A percentile compares a stretch with the other conserved stretches of the same genome.
phyloP scores from a whole-genome alignment of 2,888 invertebrate species.

The Adelognathus sp. region DNA sequence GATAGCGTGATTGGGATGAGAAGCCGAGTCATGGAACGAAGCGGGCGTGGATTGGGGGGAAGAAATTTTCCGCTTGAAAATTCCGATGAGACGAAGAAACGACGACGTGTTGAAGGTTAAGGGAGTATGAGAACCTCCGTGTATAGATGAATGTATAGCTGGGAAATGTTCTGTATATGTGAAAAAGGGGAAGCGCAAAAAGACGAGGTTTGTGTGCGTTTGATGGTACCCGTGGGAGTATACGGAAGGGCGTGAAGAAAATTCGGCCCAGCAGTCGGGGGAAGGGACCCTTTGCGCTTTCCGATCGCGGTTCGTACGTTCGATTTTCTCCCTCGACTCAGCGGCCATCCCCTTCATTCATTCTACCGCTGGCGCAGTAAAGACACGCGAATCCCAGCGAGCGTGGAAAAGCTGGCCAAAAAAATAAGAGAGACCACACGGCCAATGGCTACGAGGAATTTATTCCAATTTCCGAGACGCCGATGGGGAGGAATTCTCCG shows the following conservation, averaged over 20 bases:
- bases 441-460: slow-evolving; percentile 54
- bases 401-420: not conserved
- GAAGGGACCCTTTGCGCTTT: slow-evolving; percentile 54
- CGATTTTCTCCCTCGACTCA: slow-evolving; percentile 13
- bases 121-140: slow-evolving; percentile 3
- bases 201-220: slow-evolving; percentile 23
- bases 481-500: slow-evolving; percentile 10
- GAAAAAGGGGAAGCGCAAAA: slow-evolving; percentile 33
- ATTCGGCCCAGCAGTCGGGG: slow-evolving; percentile 36
- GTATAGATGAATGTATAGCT: slow-evolving; percentile 10
- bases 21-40: slow-evolving; percentile 14
- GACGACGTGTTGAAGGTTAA: slow-evolving; percentile 46
- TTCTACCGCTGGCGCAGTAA: slow-evolving; percentile 21
- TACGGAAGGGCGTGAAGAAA: slow-evolving; percentile 43
- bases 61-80: slow-evolving; percentile 36
- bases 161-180: not conserved
- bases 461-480: slow-evolving; percentile 54
- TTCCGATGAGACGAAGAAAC: slow-evolving; percentile 33
- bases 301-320: slow-evolving; percentile 34
- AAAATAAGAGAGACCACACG: slow-evolving; percentile 1
- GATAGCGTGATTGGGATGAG: not conserved
- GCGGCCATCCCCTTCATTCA: not conserved
- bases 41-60: not conserved
- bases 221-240: slow-evolving; percentile 47
- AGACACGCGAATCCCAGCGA: slow-evolving; percentile 45